phyloP scores from a whole-genome alignment of 2,888 invertebrate genomes.

The Microplitis deprimator region DNA sequence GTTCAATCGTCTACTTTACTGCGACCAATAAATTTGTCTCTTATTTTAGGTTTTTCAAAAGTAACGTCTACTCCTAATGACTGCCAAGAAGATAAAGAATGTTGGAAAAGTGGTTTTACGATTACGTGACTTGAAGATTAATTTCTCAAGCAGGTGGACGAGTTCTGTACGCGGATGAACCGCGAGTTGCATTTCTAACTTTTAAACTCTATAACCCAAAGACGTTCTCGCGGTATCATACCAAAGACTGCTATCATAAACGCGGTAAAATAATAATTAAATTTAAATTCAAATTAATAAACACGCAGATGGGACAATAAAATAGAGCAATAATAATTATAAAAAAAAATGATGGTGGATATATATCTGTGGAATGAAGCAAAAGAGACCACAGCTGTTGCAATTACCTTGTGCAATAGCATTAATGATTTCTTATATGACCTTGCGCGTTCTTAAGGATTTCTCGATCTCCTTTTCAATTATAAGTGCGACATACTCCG shows the following conservation, averaged over 20 bases:
- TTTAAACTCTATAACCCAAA: constrained; percentile 50
- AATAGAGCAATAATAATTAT: constrained; percentile 8
- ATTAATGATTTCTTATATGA: constrained; percentile 45
- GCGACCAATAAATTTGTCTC: constrained; percentile 2
- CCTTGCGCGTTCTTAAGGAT: constrained; percentile 36
- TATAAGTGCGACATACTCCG: constrained; percentile 8
- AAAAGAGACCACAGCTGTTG: constrained; percentile 51
- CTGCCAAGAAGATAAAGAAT: constrained; percentile 29
- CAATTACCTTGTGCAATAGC: constrained; percentile 57
- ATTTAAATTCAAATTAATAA: constrained; percentile 25
- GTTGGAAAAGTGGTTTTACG: constrained; percentile 16
- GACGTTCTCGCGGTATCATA: neutral
- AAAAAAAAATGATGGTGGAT: neutral
- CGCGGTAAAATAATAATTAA: constrained; percentile 32
- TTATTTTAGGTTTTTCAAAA: constrained; percentile 7
- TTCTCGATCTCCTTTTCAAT: constrained; percentile 17
- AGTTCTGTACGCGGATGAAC: constrained; percentile 11
- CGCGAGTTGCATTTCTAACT: constrained; percentile 54
- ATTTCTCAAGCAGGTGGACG: constrained; percentile 38
- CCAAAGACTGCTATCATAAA: constrained; percentile 53
- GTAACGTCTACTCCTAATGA: constrained; percentile 24
- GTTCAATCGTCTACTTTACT: constrained; percentile 15
- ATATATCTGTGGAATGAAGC: constrained; percentile 38
- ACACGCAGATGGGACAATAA: constrained; percentile 44
- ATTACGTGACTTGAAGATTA: constrained; percentile 31